Evolutionary conservation across 92 coral and sea anemone genomes (phyloP), one percentile per base, ranked within the genome.

Genomic region (Heliopora coerulea): DNA sequence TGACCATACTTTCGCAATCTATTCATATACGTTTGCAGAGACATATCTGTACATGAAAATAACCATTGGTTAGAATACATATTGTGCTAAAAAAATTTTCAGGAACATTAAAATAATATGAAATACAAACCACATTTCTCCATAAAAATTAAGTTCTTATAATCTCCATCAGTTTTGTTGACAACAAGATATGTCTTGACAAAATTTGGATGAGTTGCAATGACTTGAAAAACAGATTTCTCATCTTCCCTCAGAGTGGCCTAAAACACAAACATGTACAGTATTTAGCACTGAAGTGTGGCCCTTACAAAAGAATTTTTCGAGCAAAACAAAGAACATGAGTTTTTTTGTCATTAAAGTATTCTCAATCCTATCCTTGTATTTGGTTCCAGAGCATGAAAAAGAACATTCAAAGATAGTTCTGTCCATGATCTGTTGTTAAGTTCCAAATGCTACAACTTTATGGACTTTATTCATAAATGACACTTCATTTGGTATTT

Each of bases 111-210:
- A n/a, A n/a, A n/a, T n/a, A n/a, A 37, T 7, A 46, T 15, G 7
- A 15, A 46, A 27, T 49, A 60, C 81, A 0, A 12, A 75, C 81
- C 81, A 62, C 73, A 75, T 20, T 75, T 62, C 48, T 75, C 74
- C 81, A 75, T 75, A 61, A 75, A 24, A 17, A 75, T 75, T 3
- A 20, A 26, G 30, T 29, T 4, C 15, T 65, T 29, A 0, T 7
- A n/a, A 9, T 49, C 19, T 4, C 21, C 39, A 0, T 19, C 48
- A 11, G 42, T 35, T 33, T 49, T 48, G 23, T 30, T 49, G 12
- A 49, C 60, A n/a, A 68, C 60, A 26, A 68, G 15, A 33, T 4
- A 50, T 1, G 75, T 68, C 42, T 68, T 10, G 0, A 68, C 60
- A 46, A 68, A 50, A 20, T 68, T 68, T 27, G 75, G 75, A 49